Evolutionary conservation across 2,113 vertebrate genomes (phyloP), one percentile per base, ranked within the genome.

Genomic region (Gambusia holbrooki): DNA sequence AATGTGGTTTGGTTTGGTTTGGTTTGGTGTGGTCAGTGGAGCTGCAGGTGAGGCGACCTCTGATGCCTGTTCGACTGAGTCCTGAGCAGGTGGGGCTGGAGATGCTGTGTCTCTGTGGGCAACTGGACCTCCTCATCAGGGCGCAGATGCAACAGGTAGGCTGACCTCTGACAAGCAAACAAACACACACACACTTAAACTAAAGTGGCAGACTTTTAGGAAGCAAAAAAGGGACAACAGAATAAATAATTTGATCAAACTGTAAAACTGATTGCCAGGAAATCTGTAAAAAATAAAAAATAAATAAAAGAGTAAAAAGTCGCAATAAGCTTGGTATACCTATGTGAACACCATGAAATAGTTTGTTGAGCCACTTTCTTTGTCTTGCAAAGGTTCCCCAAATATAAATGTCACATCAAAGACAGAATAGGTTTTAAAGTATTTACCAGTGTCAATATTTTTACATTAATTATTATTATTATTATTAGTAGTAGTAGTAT

Each of bases 81-180:
- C 90, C 92, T 10, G 93, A 95, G 74, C 95, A 95, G 89, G 94
- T 95, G 82, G 94, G 93, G 17, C 76, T 95, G 85, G 95, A 96
- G 91, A 95, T 96, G 92, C 61, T 95, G 84, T 94, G 92, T 85
- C 94, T 95, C 0, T 95, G 94, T 73, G 92, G 93, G 48, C 94
- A 95, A 70, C 92, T 95, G 85, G 94, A 95, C 89, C 92, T 95
- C n/a, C 91, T 95, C 71, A 92, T 95, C 86, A 90, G 94, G 81
- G 93, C 93, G 3, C 94, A 96, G 90, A 94, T 94, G 77, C 92
- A 95, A 71, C 93, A 95, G 93, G 95, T 95, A 79, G 66, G 77
- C 19, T 25, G 8, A 27, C 45, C 28, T 5, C n/a, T 45, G 25
- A 37, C 35, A n/a, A 5, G 8, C 17, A 54, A 7, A 48, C 9